Base-by-base conservation (phyloP, 2,113 vertebrate species). In the Paedocypris sp. region DNA sequence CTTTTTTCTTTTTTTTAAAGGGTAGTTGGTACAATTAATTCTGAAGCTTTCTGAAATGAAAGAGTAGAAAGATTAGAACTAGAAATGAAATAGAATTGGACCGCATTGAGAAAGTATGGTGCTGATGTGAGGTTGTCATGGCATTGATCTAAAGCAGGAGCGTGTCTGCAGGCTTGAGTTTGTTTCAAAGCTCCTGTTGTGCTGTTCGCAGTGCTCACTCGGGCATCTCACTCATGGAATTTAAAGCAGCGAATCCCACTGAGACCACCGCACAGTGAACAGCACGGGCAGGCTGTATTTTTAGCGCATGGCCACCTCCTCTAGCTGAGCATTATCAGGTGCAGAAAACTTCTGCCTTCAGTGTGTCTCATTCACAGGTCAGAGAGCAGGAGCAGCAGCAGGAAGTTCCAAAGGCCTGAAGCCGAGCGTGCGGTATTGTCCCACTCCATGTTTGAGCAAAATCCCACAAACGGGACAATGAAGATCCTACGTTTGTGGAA, bases 341-440 rank as follows among this genome's bases (percentile, higher is more conserved):
- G 45, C 12, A 61, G 46, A 48, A 64, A 67, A 54, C 39, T 4
- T 47, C 52, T 10, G n/a, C 39, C 33, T 42, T 29, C 20, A 7
- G 26, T 42, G 54, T 48, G 64, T 47, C 28, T 39, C 54, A 62
- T 64, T 48, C 59, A 66, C 58, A 52, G 65, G 64, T 70, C 62
- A 66, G 45, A 57, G 58, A 62, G 47, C 54, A 51, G 46, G 33
- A 26, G 62, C 43, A 43, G 18, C 39, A 52, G 51, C 39, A 19
- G 46, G 33, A 28, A 64, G 62, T 33, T 58, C 16, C 48, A 59
- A 23, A 45, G 6, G 7, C 16, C 35, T 56, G 36, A 26, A 56
- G 29, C 39, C 0, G 6, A 28, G 23, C 18, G 8, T 6, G 48
- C 15, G 18, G 4, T 4, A 36, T 28, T n/a, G n/a, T 32, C 26